These are phyloP conservation scores for Punctoribates punctum DNA, from an alignment of 2,888 invertebrate genomes.

Conservation along the genomic window DNA sequence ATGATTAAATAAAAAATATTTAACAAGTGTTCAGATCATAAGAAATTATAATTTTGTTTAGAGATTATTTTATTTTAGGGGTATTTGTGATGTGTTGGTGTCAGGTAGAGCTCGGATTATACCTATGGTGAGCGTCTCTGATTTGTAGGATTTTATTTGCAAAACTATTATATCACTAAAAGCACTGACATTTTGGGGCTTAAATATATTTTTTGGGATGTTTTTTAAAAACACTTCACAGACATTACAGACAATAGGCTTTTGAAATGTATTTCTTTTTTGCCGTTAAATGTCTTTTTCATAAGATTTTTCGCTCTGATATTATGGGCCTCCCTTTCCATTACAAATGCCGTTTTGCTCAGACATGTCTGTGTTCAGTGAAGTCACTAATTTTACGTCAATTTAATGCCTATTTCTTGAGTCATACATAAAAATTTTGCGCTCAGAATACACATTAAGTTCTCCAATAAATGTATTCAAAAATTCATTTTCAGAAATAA, in stretches of 20 bases:
- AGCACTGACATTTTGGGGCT: neutral
- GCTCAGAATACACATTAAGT: too few relatives aligned
- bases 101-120: too few relatives aligned
- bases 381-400: neutral
- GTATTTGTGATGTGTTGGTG: too few relatives aligned
- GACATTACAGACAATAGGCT: neutral
- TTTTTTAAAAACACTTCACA: neutral
- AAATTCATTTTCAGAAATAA: too few relatives aligned
- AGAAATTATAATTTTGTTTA: too few relatives aligned
- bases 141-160: neutral
- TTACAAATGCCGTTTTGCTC: neutral
- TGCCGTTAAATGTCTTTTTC: neutral
- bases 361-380: neutral
- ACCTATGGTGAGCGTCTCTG: too few relatives aligned
- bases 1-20: too few relatives aligned
- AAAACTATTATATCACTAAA: neutral
- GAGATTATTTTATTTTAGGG: too few relatives aligned
- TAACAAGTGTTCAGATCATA: too few relatives aligned
- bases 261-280: neutral
- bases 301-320: neutral
- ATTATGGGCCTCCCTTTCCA: neutral
- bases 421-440: too few relatives aligned
- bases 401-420: too few relatives aligned
- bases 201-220: neutral
- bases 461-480: too few relatives aligned